Base-by-base conservation (phyloP, 2,113 vertebrate genomes). In the Sturnus vulgaris region DNA sequence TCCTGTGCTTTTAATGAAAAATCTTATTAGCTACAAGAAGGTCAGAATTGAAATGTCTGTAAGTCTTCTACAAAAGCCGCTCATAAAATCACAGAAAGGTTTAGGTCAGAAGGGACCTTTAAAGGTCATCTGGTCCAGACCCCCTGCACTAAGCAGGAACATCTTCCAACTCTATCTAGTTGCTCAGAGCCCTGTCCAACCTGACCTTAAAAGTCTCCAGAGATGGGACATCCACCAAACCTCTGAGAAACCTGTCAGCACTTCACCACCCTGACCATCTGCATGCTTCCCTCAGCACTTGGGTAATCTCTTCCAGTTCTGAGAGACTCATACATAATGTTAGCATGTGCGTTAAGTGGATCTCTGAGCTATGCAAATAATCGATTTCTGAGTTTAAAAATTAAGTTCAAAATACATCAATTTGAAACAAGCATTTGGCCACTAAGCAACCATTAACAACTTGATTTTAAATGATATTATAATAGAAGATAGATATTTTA, bases 341-440 rank as follows among this genome's bases (percentile, higher is more conserved):
- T 82, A 91, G 66, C 88, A 60, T 30, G 28, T 60, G 57, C 57
- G 55, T 76, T 76, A 82, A 76, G 49, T 64, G 78, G 77, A 31
- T 79, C n/a, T 88, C 69, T 72, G 37, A 85, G 59, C 61, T 80
- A 33, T 33, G 75, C 75, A 92, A 90, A 85, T 82, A 88, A 88
- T 30, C 59, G n/a, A 88, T 82, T 92, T 90, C 85, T 69, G 44
- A 87, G 60, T 90, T 80, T 85, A 60, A 87, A 93, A 82, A 68
- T 57, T 16, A 72, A 90, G 57, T 72, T 82, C 31, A 69, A 87
- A 82, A 83, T 19, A 69, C 49, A 75, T 72, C 28, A 17, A 3
- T 94, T 88, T 82, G 71, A 88, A 91, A 69, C 46, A 69, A 94
- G n/a, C 30, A 42, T 94, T 76, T 88, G 70, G 49, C 40, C 83